phyloP scores from a whole-genome alignment of 1,140 invertebrate genomes.

The Zaprionus kolodkinae region DNA sequence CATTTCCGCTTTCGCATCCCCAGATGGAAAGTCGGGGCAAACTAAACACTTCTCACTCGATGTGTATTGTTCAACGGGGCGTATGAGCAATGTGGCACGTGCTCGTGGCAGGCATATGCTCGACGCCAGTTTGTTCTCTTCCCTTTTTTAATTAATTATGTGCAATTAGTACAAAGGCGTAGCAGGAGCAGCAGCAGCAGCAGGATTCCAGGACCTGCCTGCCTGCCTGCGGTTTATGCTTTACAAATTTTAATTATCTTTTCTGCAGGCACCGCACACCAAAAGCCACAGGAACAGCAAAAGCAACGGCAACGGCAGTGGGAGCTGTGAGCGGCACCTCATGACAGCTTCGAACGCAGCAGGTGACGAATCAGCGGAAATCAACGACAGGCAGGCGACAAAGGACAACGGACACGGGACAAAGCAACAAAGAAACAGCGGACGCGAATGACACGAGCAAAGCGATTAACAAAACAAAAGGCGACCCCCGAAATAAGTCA shows the following conservation, averaged over 20 bases:
- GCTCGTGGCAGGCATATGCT: conserved; percentile 1
- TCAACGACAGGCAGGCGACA: conserved; percentile 38
- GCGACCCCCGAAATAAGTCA: conserved; percentile 24
- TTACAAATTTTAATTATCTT: conserved; percentile 41
- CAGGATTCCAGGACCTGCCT: background rate
- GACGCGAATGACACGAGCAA: conserved; percentile 15
- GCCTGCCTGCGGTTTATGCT: conserved; percentile 16
- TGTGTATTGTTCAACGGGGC: background rate
- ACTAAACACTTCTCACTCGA: conserved; percentile 1
- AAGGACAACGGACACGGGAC: background rate
- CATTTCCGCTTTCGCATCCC: conserved; percentile 10
- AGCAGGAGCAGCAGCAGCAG: background rate
- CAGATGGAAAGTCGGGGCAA: background rate
- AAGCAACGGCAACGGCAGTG: background rate
- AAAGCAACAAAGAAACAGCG: background rate
- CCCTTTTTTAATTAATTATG: conserved; percentile 40
- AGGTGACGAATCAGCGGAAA: conserved; percentile 45
- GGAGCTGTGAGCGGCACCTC: background rate
- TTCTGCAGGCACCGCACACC: conserved; percentile 9
- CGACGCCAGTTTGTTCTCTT: background rate
- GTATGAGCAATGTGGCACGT: conserved; percentile 13
- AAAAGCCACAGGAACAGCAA: background rate
- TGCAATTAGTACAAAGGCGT: conserved; percentile 21
- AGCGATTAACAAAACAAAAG: conserved; percentile 42
- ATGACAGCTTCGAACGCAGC: conserved; percentile 14